Percentiles rank a stretch among this genome's conserved stretches.
These are phyloP conservation scores for Squalus acanthias DNA, from an alignment of 2,797 vertebrate genomes.

Conservation along the genomic window DNA sequence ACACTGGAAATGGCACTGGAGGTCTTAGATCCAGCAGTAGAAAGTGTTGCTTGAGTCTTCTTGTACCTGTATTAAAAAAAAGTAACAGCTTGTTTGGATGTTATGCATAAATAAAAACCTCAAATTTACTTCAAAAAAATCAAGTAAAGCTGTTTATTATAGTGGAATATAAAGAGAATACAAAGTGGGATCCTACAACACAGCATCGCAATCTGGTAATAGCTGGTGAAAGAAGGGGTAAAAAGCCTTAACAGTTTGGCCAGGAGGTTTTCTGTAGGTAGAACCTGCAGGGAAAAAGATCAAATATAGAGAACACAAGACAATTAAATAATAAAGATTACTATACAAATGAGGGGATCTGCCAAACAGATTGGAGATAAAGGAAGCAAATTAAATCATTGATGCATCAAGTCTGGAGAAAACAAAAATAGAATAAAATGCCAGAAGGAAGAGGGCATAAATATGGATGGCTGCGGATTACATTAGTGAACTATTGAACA, in stretches of 20 bases:
- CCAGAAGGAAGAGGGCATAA: background rate
- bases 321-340: background rate
- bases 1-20: constrained; percentile 79
- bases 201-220: background rate
- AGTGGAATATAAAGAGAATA: background rate
- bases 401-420: background rate
- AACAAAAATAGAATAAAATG: background rate
- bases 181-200: background rate
- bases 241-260: background rate
- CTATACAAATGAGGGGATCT: background rate
- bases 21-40: constrained; percentile 88
- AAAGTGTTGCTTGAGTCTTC: constrained; percentile 94
- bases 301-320: background rate
- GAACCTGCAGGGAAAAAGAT: background rate
- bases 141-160: background rate
- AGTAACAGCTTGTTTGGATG: background rate
- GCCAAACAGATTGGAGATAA: background rate
- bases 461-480: background rate
- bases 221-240: background rate
- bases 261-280: background rate
- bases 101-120: background rate
- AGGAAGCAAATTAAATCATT: background rate
- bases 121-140: background rate
- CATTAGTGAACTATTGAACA: background rate
- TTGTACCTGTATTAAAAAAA: constrained; percentile 71